Evolutionary conservation across 2,113 vertebrate species (phyloP), one percentile per base, ranked within the genome.

Genomic region (Cariama cristata): DNA sequence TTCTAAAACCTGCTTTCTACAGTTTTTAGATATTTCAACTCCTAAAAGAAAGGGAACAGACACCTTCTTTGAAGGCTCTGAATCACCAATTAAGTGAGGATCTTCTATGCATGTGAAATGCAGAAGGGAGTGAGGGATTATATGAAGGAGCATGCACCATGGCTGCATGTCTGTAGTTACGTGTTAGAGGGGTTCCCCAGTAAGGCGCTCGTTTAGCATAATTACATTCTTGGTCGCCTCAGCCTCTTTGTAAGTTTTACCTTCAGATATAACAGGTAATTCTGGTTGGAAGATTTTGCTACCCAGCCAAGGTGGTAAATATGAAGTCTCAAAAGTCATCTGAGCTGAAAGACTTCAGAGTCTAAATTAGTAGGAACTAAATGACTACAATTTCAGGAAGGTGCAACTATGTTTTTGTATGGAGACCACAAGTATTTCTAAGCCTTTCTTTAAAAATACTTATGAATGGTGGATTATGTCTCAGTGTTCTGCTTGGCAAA

Each of bases 121-220:
- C 14, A 35, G 60, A 69, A 53, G 8, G 4, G 13, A 32, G 12
- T 32, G 59, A 82, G 44, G 12, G 32, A 28, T 69, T 44, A 45
- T 16, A 26, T 21, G 40, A 53, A 64, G 27, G 27, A 63, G 3
- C 5, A 28, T 32, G 8, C 42, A 77, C 8, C 27, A 44, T 40
- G 11, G 11, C 20, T 40, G 19, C 10, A 12, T 50, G 42, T 10
- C 56, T 56, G 30, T 19, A 66, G 40, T 8, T 21, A 8, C 8
- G 13, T 40, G 4, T 80, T 68, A 59, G 63, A 68, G 8, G n/a
- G 6, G 2, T 14, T 81, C 17, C 9, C 8, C 19, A 45, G 20
- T 38, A 74, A 71, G 2, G 24, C 53, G 10, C 14, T 75, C 0
- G 1, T 67, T 64, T 33, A 56, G 19, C 0, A 0, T 44, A 15